Evolutionary conservation across 2,888 invertebrate genomes (phyloP), one percentile per base, ranked within the genome.

Genomic region (Mesochorus sp.): DNA sequence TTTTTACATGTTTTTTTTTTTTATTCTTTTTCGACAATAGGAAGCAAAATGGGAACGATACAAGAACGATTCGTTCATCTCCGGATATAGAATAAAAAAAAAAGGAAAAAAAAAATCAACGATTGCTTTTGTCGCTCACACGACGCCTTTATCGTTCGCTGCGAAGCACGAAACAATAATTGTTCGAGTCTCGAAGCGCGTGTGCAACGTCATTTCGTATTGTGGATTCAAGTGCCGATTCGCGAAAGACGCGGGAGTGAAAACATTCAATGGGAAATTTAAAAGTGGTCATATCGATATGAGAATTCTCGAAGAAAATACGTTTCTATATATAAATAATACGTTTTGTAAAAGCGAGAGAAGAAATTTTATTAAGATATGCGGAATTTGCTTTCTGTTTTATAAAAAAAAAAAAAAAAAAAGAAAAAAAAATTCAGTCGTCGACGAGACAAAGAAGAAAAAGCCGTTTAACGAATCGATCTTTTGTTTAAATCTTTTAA

Each of bases 211-310:
- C 44, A 66, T 71, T 76, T 37, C n/a, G 21, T 47, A 53, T 66
- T 66, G 76, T 66, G 59, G 59, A 71, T 61, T 61, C 76, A 71
- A 76, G 76, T 76, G 76, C 55, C 76, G 51, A 68, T 39, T 59
- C 8, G 8, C 14, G 44, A 6, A 59, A 31, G n/a, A n/a, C n/a
- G n/a, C n/a, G n/a, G 44, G 19, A 10, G 17, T 5, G 57, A 24
- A 24, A 42, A 47, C 31, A 55, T 19, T 34, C 51, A 66, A 24
- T 55, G 47, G 21, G 42, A 31, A 66, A 49, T 72, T 57, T 14
- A 5, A n/a, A 34, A 57, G 26, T 67, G 42, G 42, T 10, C 14
- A n/a, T n/a, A 42, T n/a, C 1, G 8, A 26, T 39, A 17, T 57
- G 19, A 57, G 21, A 57, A 67, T 64, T 73, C 42, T n/a, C n/a